phyloP scores from a whole-genome alignment of 2,113 vertebrate genomes.

The Sterrhoptilus dennistouni region DNA sequence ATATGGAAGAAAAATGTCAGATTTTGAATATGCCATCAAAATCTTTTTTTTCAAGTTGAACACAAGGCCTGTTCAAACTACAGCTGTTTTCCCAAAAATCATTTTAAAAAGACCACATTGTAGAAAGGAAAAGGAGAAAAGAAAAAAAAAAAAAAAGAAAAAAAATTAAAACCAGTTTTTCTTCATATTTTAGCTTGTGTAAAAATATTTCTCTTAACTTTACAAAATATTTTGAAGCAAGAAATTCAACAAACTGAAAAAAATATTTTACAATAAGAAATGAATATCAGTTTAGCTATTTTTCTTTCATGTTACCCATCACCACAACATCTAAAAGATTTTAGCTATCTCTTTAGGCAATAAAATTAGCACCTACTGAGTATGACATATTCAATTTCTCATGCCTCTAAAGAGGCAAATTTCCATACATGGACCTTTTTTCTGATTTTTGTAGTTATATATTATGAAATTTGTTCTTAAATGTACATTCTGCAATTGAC shows the following conservation, averaged over 20 bases:
- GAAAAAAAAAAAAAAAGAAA: not conserved
- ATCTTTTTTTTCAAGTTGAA: not conserved
- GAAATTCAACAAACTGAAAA: not conserved
- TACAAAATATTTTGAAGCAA: not conserved
- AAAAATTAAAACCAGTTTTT: not conserved
- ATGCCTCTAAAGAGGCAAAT: not conserved
- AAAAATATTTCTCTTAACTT: not conserved
- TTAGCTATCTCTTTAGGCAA: not conserved
- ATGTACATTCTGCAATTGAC: not conserved
- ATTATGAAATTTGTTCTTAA: not conserved
- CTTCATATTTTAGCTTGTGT: not conserved
- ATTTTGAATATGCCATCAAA: not conserved
- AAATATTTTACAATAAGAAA: not conserved
- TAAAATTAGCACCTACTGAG: not conserved
- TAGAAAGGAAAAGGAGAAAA: not conserved
- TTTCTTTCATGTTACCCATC: not conserved
- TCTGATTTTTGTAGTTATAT: not conserved
- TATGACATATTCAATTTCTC: not conserved
- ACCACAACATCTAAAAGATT: not conserved
- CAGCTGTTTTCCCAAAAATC: not conserved
- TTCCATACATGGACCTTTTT: not conserved
- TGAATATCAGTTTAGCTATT: not conserved
- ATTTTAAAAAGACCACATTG: not conserved
- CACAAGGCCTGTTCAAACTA: not conserved
- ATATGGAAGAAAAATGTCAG: not conserved